A percentile compares a stretch with the other conserved stretches of the same genome.
Evolutionary conservation across 2,888 invertebrate genomes (phyloP).

Genomic region (Spatulosminthurus flaviceps): DNA sequence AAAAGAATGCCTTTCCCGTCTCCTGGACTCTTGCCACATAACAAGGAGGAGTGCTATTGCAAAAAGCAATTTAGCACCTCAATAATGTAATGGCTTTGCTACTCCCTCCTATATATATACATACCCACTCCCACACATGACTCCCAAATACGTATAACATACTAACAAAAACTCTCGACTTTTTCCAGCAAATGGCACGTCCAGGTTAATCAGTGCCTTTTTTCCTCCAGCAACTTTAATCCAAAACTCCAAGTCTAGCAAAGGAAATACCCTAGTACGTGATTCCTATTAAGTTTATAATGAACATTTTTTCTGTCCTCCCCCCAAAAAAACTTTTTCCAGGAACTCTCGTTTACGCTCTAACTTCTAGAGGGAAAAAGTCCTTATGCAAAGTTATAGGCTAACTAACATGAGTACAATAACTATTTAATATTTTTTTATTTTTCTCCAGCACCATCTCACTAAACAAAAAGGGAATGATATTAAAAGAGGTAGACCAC

Average conservation of each 20-base stretch:
- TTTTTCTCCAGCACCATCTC: background rate
- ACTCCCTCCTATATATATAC: too few species aligned
- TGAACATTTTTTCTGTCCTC: too few species aligned
- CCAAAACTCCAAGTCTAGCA: too few species aligned
- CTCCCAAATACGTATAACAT: too few species aligned
- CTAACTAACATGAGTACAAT: background rate
- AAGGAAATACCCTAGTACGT: too few species aligned
- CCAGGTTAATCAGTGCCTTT: slow-evolving; percentile 2
- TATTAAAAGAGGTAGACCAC: slow-evolving; percentile 2
- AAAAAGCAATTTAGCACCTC: slow-evolving; percentile 15
- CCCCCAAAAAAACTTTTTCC: too few species aligned
- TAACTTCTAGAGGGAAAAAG: too few species aligned
- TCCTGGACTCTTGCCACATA: background rate
- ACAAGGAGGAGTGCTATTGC: background rate
- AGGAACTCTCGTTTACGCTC: too few species aligned
- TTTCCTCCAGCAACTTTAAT: too few species aligned
- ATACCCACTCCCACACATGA: background rate
- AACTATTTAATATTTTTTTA: background rate
- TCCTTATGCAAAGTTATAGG: background rate
- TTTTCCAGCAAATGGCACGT: background rate
- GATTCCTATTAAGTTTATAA: too few species aligned
- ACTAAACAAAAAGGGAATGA: background rate
- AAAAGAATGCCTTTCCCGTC: too few species aligned
- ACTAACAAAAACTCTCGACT: background rate
- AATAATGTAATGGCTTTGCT: slow-evolving; percentile 5